Conservation (phyloP, 2,113 vertebrate genomes). For the Lagopus muta region DNA sequence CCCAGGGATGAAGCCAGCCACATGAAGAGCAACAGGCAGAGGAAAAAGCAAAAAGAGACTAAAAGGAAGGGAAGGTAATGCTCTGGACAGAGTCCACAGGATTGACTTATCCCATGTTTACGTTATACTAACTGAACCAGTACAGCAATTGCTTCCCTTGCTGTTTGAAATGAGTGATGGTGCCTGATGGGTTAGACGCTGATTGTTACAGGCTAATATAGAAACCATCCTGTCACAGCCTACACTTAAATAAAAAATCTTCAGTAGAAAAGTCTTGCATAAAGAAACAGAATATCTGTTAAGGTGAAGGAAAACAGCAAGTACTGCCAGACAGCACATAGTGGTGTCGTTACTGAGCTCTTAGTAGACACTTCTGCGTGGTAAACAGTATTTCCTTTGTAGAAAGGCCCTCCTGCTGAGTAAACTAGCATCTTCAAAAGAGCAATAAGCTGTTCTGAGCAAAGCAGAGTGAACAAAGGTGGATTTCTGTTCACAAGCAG, state of each 20-base stretch:
- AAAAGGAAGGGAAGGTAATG: background rate
- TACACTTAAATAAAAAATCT: constrained; percentile 5
- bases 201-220: background rate
- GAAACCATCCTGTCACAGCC: background rate
- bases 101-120: background rate
- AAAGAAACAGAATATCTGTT: background rate
- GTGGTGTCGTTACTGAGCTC: background rate
- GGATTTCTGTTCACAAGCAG: accelerated
- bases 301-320: background rate
- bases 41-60: background rate
- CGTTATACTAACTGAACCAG: background rate
- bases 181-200: constrained; percentile 17
- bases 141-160: background rate
- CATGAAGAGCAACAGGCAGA: background rate
- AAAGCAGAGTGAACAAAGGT: background rate
- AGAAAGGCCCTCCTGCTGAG: constrained; percentile 25
- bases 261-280: background rate
- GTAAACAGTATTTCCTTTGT: background rate
- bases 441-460: constrained; percentile 1
- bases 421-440: constrained; percentile 27
- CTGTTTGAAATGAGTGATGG: background rate
- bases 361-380: background rate
- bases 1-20: background rate
- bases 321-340: background rate
- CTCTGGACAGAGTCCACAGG: background rate